A percentile compares a stretch with the other conserved stretches of the same genome.
These are phyloP conservation scores for Catharus bicknelli DNA, from an alignment of 2,113 vertebrate genomes.

Conservation along the genomic window DNA sequence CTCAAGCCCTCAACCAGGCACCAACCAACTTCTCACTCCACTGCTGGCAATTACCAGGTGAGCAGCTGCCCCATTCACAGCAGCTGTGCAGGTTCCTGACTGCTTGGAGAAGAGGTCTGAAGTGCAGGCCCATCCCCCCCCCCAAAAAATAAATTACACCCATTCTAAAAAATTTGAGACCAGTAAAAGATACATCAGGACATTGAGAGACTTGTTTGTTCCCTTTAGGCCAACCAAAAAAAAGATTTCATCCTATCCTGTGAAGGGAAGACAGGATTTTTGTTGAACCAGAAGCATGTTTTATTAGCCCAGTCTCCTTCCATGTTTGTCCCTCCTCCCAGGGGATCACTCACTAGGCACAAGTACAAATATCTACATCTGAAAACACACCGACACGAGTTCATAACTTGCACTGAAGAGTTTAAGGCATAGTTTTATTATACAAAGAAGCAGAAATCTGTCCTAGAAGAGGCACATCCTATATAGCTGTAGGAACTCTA, in stretches of 20 bases:
- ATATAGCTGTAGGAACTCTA: neutral
- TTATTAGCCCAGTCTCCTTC: neutral
- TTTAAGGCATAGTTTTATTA: neutral
- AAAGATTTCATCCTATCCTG: neutral
- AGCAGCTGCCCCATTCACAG: neutral
- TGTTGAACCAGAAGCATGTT: neutral
- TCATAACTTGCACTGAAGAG: neutral
- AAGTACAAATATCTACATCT: accelerated
- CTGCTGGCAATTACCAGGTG: neutral
- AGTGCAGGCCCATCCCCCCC: accelerated
- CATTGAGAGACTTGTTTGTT: accelerated
- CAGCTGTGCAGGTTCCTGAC: neutral
- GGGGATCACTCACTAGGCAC: neutral
- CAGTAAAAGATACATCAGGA: neutral
- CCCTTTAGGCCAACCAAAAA: neutral
- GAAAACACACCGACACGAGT: neutral
- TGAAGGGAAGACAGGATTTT: neutral
- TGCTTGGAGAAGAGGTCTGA: neutral
- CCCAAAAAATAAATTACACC: accelerated
- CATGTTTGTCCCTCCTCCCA: accelerated
- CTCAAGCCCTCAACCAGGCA: neutral
- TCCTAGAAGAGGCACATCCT: neutral
- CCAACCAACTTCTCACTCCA: neutral
- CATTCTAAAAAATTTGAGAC: neutral
- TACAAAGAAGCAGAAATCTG: neutral